Base-by-base conservation (phyloP, 2,113 vertebrate genomes). In the Paratilapia polleni region DNA sequence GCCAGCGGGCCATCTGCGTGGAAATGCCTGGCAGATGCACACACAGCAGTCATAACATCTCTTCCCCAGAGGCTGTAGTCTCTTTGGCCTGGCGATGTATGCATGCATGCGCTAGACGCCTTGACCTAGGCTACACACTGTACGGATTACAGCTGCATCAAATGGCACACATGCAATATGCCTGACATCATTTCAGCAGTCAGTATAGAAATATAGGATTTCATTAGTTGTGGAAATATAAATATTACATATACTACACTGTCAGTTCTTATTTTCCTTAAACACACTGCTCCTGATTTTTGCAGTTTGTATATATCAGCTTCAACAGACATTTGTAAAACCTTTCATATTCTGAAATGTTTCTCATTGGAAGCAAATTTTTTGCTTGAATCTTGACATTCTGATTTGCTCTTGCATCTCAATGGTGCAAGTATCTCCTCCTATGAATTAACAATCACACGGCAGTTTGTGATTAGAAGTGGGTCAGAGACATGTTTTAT, bases 1-100 rank as follows among this genome's bases (percentile, higher is more conserved):
- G 91, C 92, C 92, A 95, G 84, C 49, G 81, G 87, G 77, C 81
- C 92, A 84, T 95, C 90, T 96, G 93, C 94, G 93, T 92, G 95
- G 87, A 95, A 93, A 91, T 92, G 85, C 94, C 92, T 94, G 86
- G 87, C 88, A 96, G 87, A 93, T 94, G 94, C 88, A 78, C 91
- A 93, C 87, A 87, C 90, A 91, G 61, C 84, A 96, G 96, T 93
- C 92, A 88, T 88, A 96, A 91, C 90, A 95, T 90, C 90, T 91
- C 82, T 80, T 86, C 95, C 92, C 36, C 22, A 1, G 41, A 85
- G 78, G 76, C 88, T 70, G 92, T 52, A 61, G 93, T 84, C 84
- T 94, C 86, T 80, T 56, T 82, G 81, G 90, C 91, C 83, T 28
- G 28, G 60, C 77, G 81, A 88, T 88, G 68, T 22, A 80, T 81